Base-by-base conservation (phyloP, 2,888 invertebrate genomes). In the Hofmannophila pseudospretella region DNA sequence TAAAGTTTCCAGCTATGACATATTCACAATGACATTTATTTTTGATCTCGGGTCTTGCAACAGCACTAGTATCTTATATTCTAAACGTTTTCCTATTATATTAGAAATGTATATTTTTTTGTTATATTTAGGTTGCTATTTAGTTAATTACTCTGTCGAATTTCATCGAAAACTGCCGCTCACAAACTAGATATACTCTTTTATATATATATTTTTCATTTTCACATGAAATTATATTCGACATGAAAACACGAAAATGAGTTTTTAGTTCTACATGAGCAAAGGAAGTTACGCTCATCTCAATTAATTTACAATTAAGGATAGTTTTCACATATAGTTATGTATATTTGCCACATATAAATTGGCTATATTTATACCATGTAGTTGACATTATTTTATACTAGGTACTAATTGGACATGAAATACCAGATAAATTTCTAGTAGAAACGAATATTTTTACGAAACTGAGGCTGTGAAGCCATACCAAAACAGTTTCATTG, bases 11-110 rank as follows among this genome's bases (percentile, higher is more conserved):
- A 71, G 74, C 77, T 74, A 62, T 74, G 80, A 80, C 54, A 66
- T 80, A 80, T 81, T 80, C 81, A 80, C 80, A 56, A 57, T 49
- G 54, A 56, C 55, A 50, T 50, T 57, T 58, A 44, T 48, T 55
- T 71, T 76, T 77, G 79, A 80, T 84, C 82, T 81, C 79, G 72
- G 73, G 64, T 72, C 68, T 70, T 69, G 67, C 72, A 71, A 67
- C 66, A 54, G 59, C 63, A 57, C 63, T 69, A 68, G 60, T 64
- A 51, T 55, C 11, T 56, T 61, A 58, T 48, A 57, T 48, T 51
- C 55, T 47, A 54, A 64, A 58, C 56, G 46, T 64, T 56, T 69
- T 56, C 55, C 44, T 55, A 49, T 59, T 72, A 58, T 67, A 62
- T 65, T 66, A 62, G 58, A 62, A 67, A 64, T 69, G 58, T 75